A percentile compares a stretch with the other conserved stretches of the same genome.
Conservation (phyloP, 2,113 vertebrate species). For the Dromaius novaehollandiae region DNA sequence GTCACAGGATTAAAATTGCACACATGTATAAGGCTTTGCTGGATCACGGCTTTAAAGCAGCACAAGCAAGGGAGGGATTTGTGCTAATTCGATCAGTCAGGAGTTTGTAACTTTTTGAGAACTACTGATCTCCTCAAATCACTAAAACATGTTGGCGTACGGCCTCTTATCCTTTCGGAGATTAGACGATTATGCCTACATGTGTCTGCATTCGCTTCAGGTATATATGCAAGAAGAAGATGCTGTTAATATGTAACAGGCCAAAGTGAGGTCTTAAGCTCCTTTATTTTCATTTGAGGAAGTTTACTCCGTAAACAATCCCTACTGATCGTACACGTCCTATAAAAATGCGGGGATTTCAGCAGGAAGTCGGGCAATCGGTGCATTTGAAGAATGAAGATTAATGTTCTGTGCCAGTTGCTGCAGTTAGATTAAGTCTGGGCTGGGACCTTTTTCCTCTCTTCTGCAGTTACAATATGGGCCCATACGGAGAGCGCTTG, state of each 20-base stretch:
- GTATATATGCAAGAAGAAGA: background rate
- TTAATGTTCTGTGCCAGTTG: constrained; percentile 50
- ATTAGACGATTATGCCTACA: background rate
- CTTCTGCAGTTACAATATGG: background rate
- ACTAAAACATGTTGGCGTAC: background rate
- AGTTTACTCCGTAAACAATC: background rate
- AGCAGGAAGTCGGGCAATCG: constrained; percentile 29
- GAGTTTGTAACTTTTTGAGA: constrained; percentile 22
- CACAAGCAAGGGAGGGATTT: constrained; percentile 5
- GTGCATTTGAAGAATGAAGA: constrained; percentile 32
- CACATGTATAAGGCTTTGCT: background rate
- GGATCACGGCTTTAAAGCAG: background rate
- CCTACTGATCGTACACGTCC: background rate
- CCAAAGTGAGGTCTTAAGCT: constrained; percentile 2
- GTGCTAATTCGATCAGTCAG: background rate
- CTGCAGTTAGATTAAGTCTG: constrained; percentile 39
- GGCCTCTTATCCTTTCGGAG: constrained; percentile 6
- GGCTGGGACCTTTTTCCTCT: constrained; percentile 18
- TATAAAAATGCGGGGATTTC: constrained; percentile 29
- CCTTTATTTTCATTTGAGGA: constrained; percentile 7
- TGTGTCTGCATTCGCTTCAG: background rate
- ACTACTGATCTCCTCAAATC: constrained; percentile 16
- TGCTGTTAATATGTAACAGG: background rate
- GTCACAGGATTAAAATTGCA: background rate
- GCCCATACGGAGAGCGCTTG: background rate